Conservation (phyloP, 2,888 invertebrate genomes). For the Torymus tubicola region DNA sequence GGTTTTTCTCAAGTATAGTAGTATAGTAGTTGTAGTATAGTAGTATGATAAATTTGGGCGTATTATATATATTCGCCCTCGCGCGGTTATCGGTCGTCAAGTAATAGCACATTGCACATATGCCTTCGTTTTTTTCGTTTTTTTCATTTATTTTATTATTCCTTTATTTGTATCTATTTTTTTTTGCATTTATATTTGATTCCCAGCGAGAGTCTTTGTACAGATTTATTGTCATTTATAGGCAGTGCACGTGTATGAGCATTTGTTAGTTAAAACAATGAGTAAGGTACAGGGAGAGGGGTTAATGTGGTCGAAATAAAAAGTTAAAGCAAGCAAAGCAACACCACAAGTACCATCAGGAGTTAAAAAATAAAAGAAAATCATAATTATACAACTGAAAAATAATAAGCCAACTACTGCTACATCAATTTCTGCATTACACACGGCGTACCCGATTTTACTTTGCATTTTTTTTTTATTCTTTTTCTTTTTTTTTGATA, state of each 20-base stretch:
- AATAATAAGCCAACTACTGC: conserved; percentile 60
- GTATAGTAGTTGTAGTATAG: too few species aligned
- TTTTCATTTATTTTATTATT: too few species aligned
- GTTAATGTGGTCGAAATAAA: conserved; percentile 76
- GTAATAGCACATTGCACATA: conserved; percentile 59
- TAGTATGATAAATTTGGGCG: too few species aligned
- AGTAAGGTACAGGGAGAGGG: conserved; percentile 72
- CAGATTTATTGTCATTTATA: conserved; percentile 57
- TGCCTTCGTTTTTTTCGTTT: conserved; percentile 56
- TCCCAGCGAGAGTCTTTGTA: conserved; percentile 46
- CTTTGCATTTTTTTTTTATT: neutral
- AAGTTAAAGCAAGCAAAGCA: conserved; percentile 72
- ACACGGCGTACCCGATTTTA: conserved; percentile 44
- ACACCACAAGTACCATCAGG: conserved; percentile 65
- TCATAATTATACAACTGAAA: conserved; percentile 59
- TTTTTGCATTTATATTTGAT: neutral
- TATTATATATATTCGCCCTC: conserved; percentile 7
- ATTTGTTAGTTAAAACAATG: conserved; percentile 70
- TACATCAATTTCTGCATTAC: conserved; percentile 51
- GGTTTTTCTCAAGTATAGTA: too few species aligned
- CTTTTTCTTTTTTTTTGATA: neutral
- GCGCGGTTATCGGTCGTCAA: conserved; percentile 45
- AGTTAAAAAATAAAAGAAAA: conserved; percentile 47
- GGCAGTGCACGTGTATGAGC: conserved; percentile 70
- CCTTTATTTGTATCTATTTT: too few species aligned